Evolutionary conservation across 2,797 vertebrate genomes (phyloP).

Genomic region (Pangasius macronema): DNA sequence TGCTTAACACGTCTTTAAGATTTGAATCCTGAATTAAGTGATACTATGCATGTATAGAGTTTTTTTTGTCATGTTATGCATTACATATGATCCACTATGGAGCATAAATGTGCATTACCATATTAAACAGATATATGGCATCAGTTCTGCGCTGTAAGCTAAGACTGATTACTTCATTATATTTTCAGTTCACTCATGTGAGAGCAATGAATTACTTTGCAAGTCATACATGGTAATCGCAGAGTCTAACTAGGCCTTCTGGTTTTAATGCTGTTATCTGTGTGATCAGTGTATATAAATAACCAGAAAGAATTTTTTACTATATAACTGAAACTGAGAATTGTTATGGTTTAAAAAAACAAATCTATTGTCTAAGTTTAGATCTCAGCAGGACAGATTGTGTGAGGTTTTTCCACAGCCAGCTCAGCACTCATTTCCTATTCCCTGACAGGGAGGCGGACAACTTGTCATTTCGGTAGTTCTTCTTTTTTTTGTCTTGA

Average conservation of each 20-base stretch:
- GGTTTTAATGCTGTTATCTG: background rate
- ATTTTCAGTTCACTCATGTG: background rate
- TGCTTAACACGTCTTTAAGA: background rate
- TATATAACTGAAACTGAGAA: background rate
- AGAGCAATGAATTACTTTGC: background rate
- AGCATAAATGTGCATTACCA: no score
- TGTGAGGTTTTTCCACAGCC: conserved; percentile 18
- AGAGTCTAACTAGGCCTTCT: background rate
- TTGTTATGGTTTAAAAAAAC: background rate
- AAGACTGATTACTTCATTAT: background rate
- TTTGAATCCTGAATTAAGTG: background rate
- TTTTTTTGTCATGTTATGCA: background rate
- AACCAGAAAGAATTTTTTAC: background rate
- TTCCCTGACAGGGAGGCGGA: conserved; percentile 42
- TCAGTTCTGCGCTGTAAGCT: background rate
- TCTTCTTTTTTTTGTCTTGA: conserved; percentile 32
- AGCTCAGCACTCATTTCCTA: conserved; percentile 9
- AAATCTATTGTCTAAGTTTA: conserved; percentile 9
- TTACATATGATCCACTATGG: background rate
- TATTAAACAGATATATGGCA: background rate
- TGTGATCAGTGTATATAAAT: background rate
- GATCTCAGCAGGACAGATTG: conserved; percentile 23
- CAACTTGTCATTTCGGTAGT: conserved; percentile 36
- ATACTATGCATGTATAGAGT: background rate
- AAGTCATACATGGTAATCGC: background rate